Conservation (phyloP, 2,113 vertebrate genomes). For the Marmota flaviventris region DNA sequence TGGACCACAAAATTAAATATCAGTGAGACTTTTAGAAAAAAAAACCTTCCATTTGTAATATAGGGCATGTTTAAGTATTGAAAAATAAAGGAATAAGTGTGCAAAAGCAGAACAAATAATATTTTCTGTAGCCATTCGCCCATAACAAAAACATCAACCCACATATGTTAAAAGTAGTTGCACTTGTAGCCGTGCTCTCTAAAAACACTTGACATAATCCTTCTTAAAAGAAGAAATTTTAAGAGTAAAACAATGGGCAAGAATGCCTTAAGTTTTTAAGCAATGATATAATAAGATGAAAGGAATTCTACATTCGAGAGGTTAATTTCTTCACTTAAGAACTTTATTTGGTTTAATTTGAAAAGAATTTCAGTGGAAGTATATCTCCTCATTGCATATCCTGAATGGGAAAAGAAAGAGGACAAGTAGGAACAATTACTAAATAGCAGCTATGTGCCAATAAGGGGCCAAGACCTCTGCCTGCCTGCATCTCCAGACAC, state of each 20-base stretch:
- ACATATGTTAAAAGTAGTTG: neutral
- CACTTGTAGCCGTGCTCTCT: neutral
- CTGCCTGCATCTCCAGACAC: neutral
- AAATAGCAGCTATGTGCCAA: neutral
- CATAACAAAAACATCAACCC: neutral
- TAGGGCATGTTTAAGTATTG: neutral
- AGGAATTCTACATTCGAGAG: conserved; percentile 40
- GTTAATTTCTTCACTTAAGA: conserved; percentile 19
- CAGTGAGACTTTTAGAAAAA: neutral
- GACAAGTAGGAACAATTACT: neutral
- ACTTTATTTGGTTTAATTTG: conserved; percentile 7
- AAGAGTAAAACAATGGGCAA: conserved; percentile 70
- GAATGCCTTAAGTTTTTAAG: neutral
- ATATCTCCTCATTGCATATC: neutral
- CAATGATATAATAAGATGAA: neutral
- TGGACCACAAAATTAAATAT: conserved; percentile 64
- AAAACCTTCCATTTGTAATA: neutral
- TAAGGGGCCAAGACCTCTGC: too few species aligned
- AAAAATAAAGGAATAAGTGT: conserved; percentile 61
- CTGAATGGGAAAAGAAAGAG: neutral
- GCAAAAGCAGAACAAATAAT: conserved; percentile 43
- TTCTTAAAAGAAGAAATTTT: conserved; percentile 41
- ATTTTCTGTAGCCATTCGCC: neutral
- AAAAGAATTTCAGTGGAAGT: conserved; percentile 24
- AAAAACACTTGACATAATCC: neutral